Conservation (phyloP, 1,140 invertebrate species). For the Papilio dardanus region DNA sequence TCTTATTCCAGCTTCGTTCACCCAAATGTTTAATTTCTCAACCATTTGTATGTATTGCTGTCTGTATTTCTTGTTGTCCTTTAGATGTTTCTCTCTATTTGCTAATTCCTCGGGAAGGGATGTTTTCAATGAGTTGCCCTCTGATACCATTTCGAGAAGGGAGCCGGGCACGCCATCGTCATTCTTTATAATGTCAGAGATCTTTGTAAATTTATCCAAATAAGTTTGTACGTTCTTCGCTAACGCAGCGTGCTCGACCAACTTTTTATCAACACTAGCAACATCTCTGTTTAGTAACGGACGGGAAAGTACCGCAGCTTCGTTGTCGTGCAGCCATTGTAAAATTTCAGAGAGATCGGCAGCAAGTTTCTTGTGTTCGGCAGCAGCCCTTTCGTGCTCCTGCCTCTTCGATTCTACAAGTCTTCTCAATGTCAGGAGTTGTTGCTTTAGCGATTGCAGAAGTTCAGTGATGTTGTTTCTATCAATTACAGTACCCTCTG, state of each 20-base stretch:
- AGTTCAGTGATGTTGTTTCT: constrained; percentile 94
- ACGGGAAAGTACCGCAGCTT: constrained; percentile 90
- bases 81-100: constrained; percentile 90
- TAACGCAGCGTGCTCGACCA: constrained; percentile 89
- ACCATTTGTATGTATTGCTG: constrained; percentile 88
- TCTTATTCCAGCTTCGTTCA: constrained; percentile 91
- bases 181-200: constrained; percentile 87
- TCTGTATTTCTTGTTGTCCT: constrained; percentile 90
- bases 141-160: constrained; percentile 91
- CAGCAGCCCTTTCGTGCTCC: constrained; percentile 93
- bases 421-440: constrained; percentile 89
- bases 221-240: constrained; percentile 88
- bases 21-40: constrained; percentile 92
- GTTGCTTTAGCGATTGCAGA: constrained; percentile 92
- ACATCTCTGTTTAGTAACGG: constrained; percentile 91
- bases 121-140: constrained; percentile 89
- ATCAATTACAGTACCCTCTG: constrained; percentile 93
- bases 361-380: constrained; percentile 92
- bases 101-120: constrained; percentile 91
- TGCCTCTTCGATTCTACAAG: constrained; percentile 93
- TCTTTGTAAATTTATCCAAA: constrained; percentile 86
- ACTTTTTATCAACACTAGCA: constrained; percentile 90
- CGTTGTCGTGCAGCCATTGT: constrained; percentile 93
- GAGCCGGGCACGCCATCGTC: constrained; percentile 91
- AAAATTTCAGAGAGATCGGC: constrained; percentile 91